A percentile compares a stretch with the other conserved stretches of the same genome.
phyloP scores from a whole-genome alignment of 2,113 vertebrate species.

The Centropristis striata region DNA sequence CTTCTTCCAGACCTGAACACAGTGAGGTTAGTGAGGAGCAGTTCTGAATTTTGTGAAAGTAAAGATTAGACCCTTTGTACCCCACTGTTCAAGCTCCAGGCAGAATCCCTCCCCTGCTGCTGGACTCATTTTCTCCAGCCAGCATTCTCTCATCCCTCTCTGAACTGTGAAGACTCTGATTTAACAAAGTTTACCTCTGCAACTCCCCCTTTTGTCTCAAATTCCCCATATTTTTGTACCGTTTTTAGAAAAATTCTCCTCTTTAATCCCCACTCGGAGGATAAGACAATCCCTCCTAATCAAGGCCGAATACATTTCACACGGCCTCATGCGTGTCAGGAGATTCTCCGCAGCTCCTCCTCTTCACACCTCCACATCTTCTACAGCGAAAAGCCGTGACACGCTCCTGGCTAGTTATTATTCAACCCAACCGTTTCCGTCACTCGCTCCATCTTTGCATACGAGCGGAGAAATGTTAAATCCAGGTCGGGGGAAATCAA shows the following conservation, averaged over 20 bases:
- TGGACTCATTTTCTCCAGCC: conserved; percentile 22
- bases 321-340: conserved; percentile 50
- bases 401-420: conserved; percentile 19
- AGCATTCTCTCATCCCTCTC: conserved; percentile 2
- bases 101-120: conserved; percentile 27
- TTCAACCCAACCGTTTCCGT: neutral
- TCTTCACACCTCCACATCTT: conserved; percentile 35
- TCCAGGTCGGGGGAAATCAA: conserved; percentile 4
- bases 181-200: conserved; percentile 43
- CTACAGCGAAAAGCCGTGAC: conserved; percentile 4
- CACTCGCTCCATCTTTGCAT: conserved; percentile 6
- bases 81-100: conserved; percentile 27
- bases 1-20: conserved; percentile 5
- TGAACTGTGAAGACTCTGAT: conserved; percentile 3
- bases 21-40: neutral
- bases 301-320: conserved; percentile 64
- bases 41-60: conserved; percentile 30
- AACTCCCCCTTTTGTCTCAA: neutral
- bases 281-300: conserved; percentile 63
- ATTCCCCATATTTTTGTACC: conserved; percentile 15
- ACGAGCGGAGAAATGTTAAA: conserved; percentile 16
- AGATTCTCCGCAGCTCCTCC: conserved; percentile 51
- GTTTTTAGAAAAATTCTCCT: conserved; percentile 42
- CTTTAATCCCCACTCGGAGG: conserved; percentile 57
- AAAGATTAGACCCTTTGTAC: conserved; percentile 27